Evolutionary conservation across 2,797 vertebrate genomes (phyloP), one percentile per base, ranked within the genome.

Genomic region (Argyrosomus regius): DNA sequence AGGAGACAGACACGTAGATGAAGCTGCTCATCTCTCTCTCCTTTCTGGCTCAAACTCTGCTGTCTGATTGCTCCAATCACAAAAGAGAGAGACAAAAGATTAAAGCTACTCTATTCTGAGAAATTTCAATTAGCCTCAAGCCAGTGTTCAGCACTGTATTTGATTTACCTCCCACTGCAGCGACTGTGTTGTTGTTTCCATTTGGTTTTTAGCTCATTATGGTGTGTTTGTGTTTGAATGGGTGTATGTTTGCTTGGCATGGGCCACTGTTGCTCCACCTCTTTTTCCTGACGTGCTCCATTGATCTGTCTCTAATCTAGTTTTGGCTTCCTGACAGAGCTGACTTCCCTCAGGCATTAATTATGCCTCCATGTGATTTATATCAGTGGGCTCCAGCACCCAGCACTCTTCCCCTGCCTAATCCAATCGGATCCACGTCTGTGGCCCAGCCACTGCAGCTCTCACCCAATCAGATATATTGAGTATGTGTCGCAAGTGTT

Each of bases 321-420:
- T 95, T 95, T 90, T 87, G 81, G 80, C 93, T 86, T 94, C 82
- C 83, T 79, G 83, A 86, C 87, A 93, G 81, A 87, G 88, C 91
- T 78, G 83, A 26, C 82, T 76, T 75, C 86, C 94, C 95, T 87
- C 82, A 90, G 92, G 93, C 95, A 94, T 95, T 96, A 96, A 96
- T 96, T 95, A 95, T 88, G 87, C 88, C 75, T 84, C 80, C 77
- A 72, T 92, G 86, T 91, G 94, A 94, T 93, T 92, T 94, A 72
- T 91, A 91, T 93, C 87, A 86, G 84, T 56, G 80, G 61, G 57
- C 67, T 84, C 66, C 88, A 79, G 72, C 78, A 80, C 61, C 81
- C 87, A 72, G 81, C 83, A 66, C 90, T 91, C 82, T 83, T 57
- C 85, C 35, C 65, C 83, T 77, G 76, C 74, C 85, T 94, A 90